Evolutionary conservation across 2,888 invertebrate species (phyloP), one percentile per base, ranked within the genome.

Genomic region (Tinea trinotella): DNA sequence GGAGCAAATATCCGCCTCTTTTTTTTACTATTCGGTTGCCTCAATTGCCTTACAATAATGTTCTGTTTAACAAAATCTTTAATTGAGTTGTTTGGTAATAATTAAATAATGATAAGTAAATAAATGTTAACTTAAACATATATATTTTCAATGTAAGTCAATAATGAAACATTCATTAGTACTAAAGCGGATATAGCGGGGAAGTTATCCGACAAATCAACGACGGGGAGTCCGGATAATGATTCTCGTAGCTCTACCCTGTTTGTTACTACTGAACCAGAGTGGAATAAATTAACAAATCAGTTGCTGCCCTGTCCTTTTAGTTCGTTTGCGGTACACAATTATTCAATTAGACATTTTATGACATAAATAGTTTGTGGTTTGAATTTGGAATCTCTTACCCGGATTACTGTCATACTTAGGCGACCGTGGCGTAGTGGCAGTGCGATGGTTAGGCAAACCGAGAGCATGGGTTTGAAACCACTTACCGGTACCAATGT

Each of bases 271-370:
- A 40, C 40, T 40, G 40, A 40, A n/a, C 13, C 40, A 40, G 40
- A 50, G 2, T 50, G 2, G 50, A 50, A 50, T 50, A 50, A 50
- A 50, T 50, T 50, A 50, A 18, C 50, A 50, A 50, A 50, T 50
- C 50, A 50, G 18, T 48, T 48, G 20, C 17, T 18, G 40, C 12
- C 40, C 36, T 7, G 7, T 15, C 44, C 46, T 19, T 46, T 50
- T 24, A 12, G 24, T 24, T 50, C 15, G 50, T 50, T 24, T 24
- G 50, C 50, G 13, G 24, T 13, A 12, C 12, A 6, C 50, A 24
- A 15, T 12, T 50, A 50, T 50, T 2, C 13, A 50, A 46, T 46
- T 19, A 5, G 6, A 40, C 13, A 40, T 40, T 40, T 40, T 40
- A 17, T n/a, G n/a, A n/a, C n/a, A n/a, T n/a, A n/a, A n/a, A n/a